These are phyloP conservation scores for Parochlus steinenii DNA, from an alignment of 2,888 invertebrate genomes.

Conservation along the genomic window DNA sequence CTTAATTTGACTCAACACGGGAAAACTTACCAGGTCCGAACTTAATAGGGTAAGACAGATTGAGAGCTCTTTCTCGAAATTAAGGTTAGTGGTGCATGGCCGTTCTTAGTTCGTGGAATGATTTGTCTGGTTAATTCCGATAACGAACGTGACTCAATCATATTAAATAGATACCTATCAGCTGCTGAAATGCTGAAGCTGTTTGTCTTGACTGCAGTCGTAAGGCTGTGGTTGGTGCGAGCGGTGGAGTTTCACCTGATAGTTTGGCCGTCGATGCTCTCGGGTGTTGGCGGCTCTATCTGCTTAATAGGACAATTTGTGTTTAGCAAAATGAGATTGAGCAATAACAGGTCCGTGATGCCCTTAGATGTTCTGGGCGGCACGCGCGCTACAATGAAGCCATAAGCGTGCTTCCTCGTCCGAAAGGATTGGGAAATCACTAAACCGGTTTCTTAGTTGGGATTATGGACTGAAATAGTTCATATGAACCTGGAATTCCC, in stretches of 20 bases:
- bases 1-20: slow-evolving; percentile 57
- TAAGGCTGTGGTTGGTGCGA: too few relatives aligned
- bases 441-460: slow-evolving; percentile 27
- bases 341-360: slow-evolving; percentile 27
- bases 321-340: slow-evolving; percentile 4
- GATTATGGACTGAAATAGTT: slow-evolving; percentile 46
- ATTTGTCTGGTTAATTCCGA: slow-evolving; percentile 61
- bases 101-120: slow-evolving; percentile 55
- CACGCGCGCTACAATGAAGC: too few relatives aligned
- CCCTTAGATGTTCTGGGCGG: slow-evolving; percentile 46
- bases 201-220: neutral
- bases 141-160: slow-evolving; percentile 47
- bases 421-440: neutral
- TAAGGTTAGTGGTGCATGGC: too few relatives aligned
- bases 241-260: slow-evolving; percentile 3
- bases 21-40: slow-evolving; percentile 51
- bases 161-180: slow-evolving; percentile 15
- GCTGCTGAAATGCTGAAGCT: slow-evolving; percentile 8
- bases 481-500: slow-evolving; percentile 46
- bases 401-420: too few relatives aligned
- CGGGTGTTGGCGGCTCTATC: too few relatives aligned
- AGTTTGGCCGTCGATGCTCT: slow-evolving; percentile 2
- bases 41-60: slow-evolving; percentile 49
- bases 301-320: slow-evolving; percentile 3
- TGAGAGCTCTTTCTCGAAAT: too few relatives aligned